Conservation (phyloP, 2,888 invertebrate genomes). For the Drosophila mulleri region DNA sequence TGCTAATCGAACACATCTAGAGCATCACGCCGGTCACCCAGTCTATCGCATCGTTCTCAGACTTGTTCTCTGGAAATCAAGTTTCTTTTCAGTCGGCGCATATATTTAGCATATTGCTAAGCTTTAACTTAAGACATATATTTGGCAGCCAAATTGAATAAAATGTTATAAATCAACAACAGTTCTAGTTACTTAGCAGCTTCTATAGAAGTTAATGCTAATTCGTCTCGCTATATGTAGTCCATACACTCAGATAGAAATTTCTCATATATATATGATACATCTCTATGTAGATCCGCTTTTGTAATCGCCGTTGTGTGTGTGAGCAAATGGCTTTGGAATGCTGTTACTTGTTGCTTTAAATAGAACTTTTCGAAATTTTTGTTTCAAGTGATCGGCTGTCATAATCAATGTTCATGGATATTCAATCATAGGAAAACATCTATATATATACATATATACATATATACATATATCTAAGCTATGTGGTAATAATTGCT, state of each 20-base stretch:
- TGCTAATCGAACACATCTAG: background rate
- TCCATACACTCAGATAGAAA: background rate
- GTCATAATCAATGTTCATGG: constrained; percentile 73
- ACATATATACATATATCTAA: constrained; percentile 26
- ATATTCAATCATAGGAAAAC: constrained; percentile 64
- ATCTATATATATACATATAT: constrained; percentile 1
- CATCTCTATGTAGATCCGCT: background rate
- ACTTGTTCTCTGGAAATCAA: constrained; percentile 1
- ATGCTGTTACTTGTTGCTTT: constrained; percentile 40
- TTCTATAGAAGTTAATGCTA: constrained; percentile 9
- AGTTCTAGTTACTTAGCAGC: background rate
- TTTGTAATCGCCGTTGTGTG: constrained; percentile 18
- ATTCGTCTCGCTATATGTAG: constrained; percentile 1
- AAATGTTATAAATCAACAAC: constrained; percentile 8
- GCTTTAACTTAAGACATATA: background rate
- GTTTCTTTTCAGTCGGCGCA: constrained; percentile 3
- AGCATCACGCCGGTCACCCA: background rate
- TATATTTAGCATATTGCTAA: constrained; percentile 2
- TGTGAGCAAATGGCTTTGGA: constrained; percentile 53
- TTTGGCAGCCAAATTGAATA: constrained; percentile 22
- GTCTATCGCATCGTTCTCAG: background rate
- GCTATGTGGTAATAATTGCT: constrained; percentile 71
- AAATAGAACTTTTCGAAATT: constrained; percentile 61
- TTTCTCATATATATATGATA: background rate
- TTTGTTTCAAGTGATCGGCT: constrained; percentile 56